These are phyloP conservation scores for Corythaixoides concolor DNA, from an alignment of 2,113 vertebrate species.

Conservation along the genomic window DNA sequence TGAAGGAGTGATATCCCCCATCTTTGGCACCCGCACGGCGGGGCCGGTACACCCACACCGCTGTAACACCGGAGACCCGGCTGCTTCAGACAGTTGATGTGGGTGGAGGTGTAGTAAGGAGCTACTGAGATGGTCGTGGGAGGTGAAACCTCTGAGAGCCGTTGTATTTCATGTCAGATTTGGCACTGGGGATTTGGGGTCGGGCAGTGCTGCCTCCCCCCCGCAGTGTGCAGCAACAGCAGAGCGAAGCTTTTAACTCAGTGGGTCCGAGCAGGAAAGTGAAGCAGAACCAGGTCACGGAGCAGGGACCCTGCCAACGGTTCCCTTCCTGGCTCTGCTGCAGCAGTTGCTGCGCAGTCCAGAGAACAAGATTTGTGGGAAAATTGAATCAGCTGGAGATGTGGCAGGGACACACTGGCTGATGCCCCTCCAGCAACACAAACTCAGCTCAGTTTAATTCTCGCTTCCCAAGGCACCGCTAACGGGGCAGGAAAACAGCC, in stretches of 20 bases:
- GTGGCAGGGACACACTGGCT: not conserved
- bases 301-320: not conserved
- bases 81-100: not conserved
- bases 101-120: not conserved
- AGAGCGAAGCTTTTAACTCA: not conserved
- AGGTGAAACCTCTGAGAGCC: not conserved
- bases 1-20: not conserved
- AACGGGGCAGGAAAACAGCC: not conserved
- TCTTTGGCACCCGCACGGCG: fast-evolving
- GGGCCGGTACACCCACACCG: not conserved
- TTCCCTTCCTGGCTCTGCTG: not conserved
- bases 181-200: not conserved
- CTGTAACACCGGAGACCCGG: not conserved
- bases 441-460: not conserved
- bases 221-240: not conserved
- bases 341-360: not conserved
- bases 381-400: fast-evolving
- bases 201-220: fast-evolving
- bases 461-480: not conserved
- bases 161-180: not conserved
- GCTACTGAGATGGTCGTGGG: no score
- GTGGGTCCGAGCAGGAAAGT: not conserved
- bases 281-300: not conserved
- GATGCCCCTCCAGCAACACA: not conserved
- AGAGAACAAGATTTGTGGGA: not conserved